These are phyloP conservation scores for Lutjanus argentimaculatus DNA, from an alignment of 2,797 vertebrate genomes.

Conservation along the genomic window DNA sequence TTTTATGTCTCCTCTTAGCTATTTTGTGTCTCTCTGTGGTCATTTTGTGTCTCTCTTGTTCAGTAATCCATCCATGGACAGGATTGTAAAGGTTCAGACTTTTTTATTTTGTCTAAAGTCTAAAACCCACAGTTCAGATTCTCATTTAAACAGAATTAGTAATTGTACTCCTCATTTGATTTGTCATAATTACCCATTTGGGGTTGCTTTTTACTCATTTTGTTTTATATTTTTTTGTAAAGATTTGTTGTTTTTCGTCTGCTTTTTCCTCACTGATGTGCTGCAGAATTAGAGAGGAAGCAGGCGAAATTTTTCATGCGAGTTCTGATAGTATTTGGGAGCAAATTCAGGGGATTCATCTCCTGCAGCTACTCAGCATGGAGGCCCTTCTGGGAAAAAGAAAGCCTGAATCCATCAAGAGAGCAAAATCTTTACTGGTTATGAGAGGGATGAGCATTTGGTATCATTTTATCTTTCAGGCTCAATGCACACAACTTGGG, in stretches of 20 bases:
- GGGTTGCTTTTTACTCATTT: not conserved
- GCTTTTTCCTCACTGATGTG: not conserved
- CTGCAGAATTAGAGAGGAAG: not conserved
- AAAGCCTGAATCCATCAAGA: slow-evolving; percentile 23
- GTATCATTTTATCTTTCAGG: not conserved
- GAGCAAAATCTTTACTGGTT: slow-evolving; percentile 8
- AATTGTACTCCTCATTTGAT: not conserved
- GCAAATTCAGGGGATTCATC: slow-evolving; percentile 16
- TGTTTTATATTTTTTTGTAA: not conserved
- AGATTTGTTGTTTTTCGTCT: not conserved
- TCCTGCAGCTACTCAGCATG: slow-evolving; percentile 28
- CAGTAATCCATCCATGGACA: too few species aligned
- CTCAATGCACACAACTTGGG: not conserved
- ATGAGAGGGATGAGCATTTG: slow-evolving; percentile 33
- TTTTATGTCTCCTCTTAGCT: too few species aligned
- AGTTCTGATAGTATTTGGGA: slow-evolving; percentile 12
- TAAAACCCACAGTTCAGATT: not conserved
- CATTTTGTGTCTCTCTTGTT: too few species aligned
- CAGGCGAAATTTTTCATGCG: slow-evolving; percentile 7
- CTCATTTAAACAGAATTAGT: not conserved
- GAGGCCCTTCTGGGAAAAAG: slow-evolving; percentile 17
- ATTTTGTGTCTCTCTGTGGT: too few species aligned
- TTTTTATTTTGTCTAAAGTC: not conserved
- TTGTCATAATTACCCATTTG: not conserved
- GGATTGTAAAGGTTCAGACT: not conserved